Evolutionary conservation across 2,113 vertebrate genomes (phyloP), one percentile per base, ranked within the genome.

Genomic region (Struthio camelus): DNA sequence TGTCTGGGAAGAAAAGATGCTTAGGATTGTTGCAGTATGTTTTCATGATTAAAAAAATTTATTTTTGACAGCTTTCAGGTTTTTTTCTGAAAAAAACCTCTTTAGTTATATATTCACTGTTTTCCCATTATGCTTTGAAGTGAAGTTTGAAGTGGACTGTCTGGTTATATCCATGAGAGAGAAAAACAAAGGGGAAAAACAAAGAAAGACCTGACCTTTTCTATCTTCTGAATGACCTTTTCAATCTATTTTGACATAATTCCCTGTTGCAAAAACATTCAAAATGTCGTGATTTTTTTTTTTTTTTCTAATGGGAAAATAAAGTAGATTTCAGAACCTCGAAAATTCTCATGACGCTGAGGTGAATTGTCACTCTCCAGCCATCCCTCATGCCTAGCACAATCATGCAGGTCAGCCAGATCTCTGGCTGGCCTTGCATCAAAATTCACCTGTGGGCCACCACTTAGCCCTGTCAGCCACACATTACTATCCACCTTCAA

Each of bases 181-280:
- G 2, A 44, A 48, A 79, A 85, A 76, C 11, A 91, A 87, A 80
- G 9, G 4, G 44, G 14, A 87, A 34, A 85, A 93, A 77, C 69
- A 69, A 4, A 69, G 53, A 72, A 69, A 53, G 28, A 34, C 12
- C 5, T 86, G 85, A 93, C 64, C 17, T 90, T 95, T 96, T 89
- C 70, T 67, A 3, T 90, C 89, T 94, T 94, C 46, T 62, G 53
- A 36, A 80, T 34, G 62, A 89, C 44, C 2, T 95, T 95, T 96
- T 62, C 75, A 77, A 40, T 87, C 78, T 80, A 12, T 84, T 83
- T 86, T 89, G 79, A 78, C 85, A 81, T 90, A 96, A 93, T 93
- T n/a, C 17, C 56, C 54, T 46, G 2, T 46, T 78, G 64, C 50
- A 64, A 80, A 95, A 94, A 54, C 54, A 64, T 77, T 78, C 82